phyloP scores from a whole-genome alignment of 2,113 vertebrate species.

The Brevimyrus niger region DNA sequence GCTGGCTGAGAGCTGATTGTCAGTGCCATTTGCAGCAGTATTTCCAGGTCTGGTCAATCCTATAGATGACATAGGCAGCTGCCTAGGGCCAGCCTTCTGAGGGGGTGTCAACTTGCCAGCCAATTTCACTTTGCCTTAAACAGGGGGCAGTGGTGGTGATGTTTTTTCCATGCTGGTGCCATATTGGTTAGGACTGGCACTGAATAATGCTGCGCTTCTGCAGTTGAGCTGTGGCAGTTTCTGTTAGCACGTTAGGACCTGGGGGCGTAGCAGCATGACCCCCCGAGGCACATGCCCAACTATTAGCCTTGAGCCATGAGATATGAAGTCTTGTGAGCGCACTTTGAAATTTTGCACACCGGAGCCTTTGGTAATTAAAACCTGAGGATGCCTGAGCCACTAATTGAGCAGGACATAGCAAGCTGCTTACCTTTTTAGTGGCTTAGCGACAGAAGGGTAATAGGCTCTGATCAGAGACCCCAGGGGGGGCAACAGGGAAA shows the following conservation, averaged over 20 bases:
- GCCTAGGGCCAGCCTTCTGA: neutral
- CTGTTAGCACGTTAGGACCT: neutral
- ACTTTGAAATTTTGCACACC: conserved; percentile 31
- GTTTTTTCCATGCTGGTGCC: too few species aligned
- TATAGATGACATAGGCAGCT: neutral
- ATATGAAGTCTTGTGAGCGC: neutral
- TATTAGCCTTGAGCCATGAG: neutral
- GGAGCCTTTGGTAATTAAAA: conserved; percentile 52
- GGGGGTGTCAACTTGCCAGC: neutral
- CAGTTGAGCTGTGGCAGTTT: neutral
- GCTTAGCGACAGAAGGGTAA: conserved; percentile 9
- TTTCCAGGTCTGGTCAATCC: neutral
- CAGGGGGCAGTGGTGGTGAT: neutral
- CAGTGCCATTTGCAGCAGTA: neutral
- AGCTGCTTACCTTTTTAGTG: conserved; percentile 40
- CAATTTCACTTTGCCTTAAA: neutral
- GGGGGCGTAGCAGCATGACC: neutral
- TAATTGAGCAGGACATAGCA: conserved; percentile 51
- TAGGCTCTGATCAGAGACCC: neutral
- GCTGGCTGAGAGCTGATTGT: neutral
- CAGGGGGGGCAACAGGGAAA: neutral
- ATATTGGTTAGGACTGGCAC: neutral
- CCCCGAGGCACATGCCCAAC: neutral
- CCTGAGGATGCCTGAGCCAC: conserved; percentile 38
- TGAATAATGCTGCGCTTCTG: neutral